Evolutionary conservation across 1,140 invertebrate genomes (phyloP).

Genomic region (Panagrolaimus sp.): DNA sequence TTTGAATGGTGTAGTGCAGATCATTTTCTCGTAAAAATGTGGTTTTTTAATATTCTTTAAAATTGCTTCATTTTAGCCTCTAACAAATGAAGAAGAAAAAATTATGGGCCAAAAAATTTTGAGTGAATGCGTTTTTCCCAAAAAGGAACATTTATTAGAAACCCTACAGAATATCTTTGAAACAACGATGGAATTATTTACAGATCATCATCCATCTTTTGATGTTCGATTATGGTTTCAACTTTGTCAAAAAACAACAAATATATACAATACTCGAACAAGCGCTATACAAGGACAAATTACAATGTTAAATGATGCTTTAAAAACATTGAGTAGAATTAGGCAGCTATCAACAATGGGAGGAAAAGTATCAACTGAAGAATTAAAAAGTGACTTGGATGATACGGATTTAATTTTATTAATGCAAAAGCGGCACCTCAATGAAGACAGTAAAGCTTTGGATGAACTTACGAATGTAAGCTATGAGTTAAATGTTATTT

Average conservation of each 20-base stretch:
- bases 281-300: slow-evolving; percentile 19
- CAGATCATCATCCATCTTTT: slow-evolving; percentile 8
- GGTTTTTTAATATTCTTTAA: neutral
- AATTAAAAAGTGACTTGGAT: slow-evolving; percentile 17
- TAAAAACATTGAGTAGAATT: slow-evolving; percentile 16
- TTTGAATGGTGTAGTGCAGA: slow-evolving; percentile 33
- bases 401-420: slow-evolving; percentile 30
- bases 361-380: slow-evolving; percentile 8
- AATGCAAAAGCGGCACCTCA: slow-evolving; percentile 19
- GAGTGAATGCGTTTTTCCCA: slow-evolving; percentile 19
- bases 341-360: slow-evolving; percentile 25
- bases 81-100: slow-evolving; percentile 4
- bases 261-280: slow-evolving; percentile 12
- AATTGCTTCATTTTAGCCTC: neutral
- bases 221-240: slow-evolving; percentile 26
- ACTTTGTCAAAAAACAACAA: slow-evolving; percentile 21
- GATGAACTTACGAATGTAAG: neutral
- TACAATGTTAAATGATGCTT: slow-evolving; percentile 22
- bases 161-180: slow-evolving; percentile 27
- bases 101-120: slow-evolving; percentile 30
- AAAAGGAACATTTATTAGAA: slow-evolving; percentile 22
- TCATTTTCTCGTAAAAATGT: slow-evolving; percentile 24
- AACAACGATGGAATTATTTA: slow-evolving; percentile 2
- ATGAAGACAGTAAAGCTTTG: slow-evolving; percentile 23
- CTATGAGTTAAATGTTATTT: neutral